Base-by-base conservation (phyloP, 2,888 invertebrate genomes). In the Aleiodes leptofemur region DNA sequence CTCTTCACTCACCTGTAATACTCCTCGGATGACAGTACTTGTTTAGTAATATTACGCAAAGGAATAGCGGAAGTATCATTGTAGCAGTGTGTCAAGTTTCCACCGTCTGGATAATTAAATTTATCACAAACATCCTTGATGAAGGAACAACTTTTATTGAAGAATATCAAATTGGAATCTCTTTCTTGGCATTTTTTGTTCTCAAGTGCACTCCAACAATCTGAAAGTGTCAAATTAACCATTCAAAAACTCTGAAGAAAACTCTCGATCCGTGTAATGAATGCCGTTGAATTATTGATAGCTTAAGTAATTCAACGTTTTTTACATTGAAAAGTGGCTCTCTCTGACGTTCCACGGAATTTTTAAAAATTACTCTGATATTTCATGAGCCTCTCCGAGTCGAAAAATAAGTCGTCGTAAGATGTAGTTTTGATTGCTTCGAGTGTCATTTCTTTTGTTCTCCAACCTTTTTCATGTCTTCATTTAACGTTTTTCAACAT, bases 181-280 rank as follows among this genome's bases (percentile, higher is more conserved):
- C 90, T 88, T 16, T 81, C 76, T 43, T 90, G 87, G 82, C 94
- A 94, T 0, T 82, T 83, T 13, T 84, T 84, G 79, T 94, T 93
- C 80, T 93, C 92, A n/a, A 90, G 85, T 0, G 93, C 93, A 81
- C 94, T 94, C 88, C 92, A 94, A 88, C 94, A 94, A 81, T 90
- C 94, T 94, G 83, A 84, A 56, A 80, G 78, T 73, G 66, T 71
- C 23, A 9, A 55, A 16, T 55, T 55, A 8, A 16, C 48, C 34
- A 29, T 29, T 31, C 55, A 14, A n/a, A 16, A 48, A 7, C 8
- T 11, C 43, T 0, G 3, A 43, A 11, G 9, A 9, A 23, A 23
- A 7, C 9, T 43, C 43, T 8, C 0, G 3, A 43, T 43, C 9
- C 3, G 43, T 43, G 43, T 43, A 7, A 43, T 43, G 43, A 43